Base-by-base conservation (phyloP, 2,888 invertebrate genomes). In the Leptopterna dolabrata region DNA sequence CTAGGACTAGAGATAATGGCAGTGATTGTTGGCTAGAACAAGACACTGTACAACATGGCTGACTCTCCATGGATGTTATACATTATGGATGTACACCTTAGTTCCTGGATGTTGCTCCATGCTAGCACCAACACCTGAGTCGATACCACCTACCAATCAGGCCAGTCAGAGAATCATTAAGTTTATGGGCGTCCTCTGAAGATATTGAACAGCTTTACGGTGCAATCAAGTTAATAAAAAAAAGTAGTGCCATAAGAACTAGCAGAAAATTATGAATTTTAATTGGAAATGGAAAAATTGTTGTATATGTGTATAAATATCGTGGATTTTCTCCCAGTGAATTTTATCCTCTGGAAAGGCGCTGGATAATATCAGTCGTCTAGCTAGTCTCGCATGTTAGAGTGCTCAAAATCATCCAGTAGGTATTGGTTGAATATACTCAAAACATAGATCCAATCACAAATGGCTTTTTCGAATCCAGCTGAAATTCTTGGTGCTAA, bases 401-500 rank as follows among this genome's bases (percentile, higher is more conserved):
- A 63, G 63, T 24, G 3, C 63, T 19, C 63, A 63, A 63, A 24
- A n/a, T 11, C 63, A 11, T 19, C 19, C 55, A 24, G 63, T 63
- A 63, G 63, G 63, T 63, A 63, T 24, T 63, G 63, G 63, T 63
- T 63, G 0, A 24, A 63, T 14, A 13, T 24, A 63, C 24, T 11
- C 63, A 24, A 63, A 51, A 63, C 19, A 55, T n/a, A 55, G 63
- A 63, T 11, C 24, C 19, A 7, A 63, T 24, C 63, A 24, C 24
- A 24, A 63, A 24, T 11, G 19, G 63, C 24, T 63, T 16, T 51
- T 63, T 24, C 63, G 13, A 63, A 24, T 27, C 63, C 63, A 63
- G 63, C 63, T 63, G 63, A 63, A 63, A 63, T 24, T 63, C 24
- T 63, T 63, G 63, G 63, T 63, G 63, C 63, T 63, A 63, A 47